A percentile compares a stretch with the other conserved stretches of the same genome.
phyloP scores from a whole-genome alignment of 2,888 invertebrate genomes.

The Apamea anceps region DNA sequence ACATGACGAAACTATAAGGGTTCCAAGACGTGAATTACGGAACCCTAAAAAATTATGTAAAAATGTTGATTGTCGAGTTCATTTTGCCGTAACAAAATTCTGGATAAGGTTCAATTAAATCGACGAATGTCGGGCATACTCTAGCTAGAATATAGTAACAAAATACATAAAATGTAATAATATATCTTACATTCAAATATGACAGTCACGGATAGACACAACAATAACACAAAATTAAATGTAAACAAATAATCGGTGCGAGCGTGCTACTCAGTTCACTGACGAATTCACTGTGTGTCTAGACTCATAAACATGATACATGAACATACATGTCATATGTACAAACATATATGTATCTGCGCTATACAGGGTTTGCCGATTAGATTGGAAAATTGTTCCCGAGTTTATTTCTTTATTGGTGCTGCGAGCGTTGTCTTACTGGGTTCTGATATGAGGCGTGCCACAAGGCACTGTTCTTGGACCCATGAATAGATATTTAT shows the following conservation, averaged over 20 bases:
- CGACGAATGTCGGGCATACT: background rate
- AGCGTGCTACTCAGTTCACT: conserved; percentile 40
- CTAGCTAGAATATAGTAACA: background rate
- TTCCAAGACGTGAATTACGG: too few relatives aligned
- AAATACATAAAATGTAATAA: background rate
- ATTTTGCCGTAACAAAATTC: background rate
- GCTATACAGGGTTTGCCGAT: background rate
- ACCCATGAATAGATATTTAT: background rate
- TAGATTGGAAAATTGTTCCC: background rate
- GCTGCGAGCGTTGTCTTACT: background rate
- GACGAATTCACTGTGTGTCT: background rate
- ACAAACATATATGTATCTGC: background rate
- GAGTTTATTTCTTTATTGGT: conserved; percentile 6
- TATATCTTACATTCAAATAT: conserved; percentile 20
- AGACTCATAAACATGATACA: background rate
- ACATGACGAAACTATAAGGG: too few relatives aligned
- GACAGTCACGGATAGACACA: background rate
- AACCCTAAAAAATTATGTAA: too few relatives aligned
- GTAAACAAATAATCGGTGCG: background rate
- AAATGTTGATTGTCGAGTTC: background rate
- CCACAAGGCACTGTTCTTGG: background rate
- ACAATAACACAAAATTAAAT: conserved; percentile 4
- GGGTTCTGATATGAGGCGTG: background rate
- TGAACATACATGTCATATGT: background rate
- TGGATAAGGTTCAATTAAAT: background rate